Conservation (phyloP, 2,113 vertebrate species). For the Colossoma macropomum region DNA sequence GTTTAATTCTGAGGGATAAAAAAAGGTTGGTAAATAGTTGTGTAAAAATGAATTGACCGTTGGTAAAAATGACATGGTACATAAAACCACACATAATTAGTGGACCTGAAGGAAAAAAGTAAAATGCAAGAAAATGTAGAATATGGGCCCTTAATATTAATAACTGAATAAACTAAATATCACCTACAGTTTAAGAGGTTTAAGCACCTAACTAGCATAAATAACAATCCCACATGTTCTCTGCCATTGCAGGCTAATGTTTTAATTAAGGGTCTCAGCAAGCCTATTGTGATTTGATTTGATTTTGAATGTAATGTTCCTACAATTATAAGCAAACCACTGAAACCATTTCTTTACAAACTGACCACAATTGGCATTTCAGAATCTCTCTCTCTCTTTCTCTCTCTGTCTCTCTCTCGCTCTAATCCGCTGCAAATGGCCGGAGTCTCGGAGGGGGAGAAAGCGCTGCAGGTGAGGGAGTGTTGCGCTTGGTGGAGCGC, state of each 20-base stretch:
- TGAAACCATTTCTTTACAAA: conserved; percentile 12
- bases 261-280: background rate
- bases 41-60: too few relatives aligned
- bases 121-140: too few relatives aligned
- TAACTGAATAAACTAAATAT: background rate
- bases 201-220: background rate
- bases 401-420: conserved; percentile 26
- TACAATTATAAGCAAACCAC: conserved; percentile 3
- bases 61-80: too few relatives aligned
- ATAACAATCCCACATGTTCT: background rate
- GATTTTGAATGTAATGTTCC: background rate
- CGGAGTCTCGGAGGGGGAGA: conserved; percentile 74
- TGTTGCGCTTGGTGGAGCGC: conserved; percentile 77
- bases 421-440: conserved; percentile 80
- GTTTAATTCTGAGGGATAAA: too few relatives aligned
- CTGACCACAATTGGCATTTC: conserved; percentile 2
- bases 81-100: too few relatives aligned
- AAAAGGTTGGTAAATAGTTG: too few relatives aligned
- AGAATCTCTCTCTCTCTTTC: conserved; percentile 8
- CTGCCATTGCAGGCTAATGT: background rate
- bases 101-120: too few relatives aligned
- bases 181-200: background rate
- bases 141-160: too few relatives aligned
- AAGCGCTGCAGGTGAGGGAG: conserved; percentile 77
- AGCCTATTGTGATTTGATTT: background rate